Evolutionary conservation across 92 coral and sea anemone genomes (phyloP), one percentile per base, ranked within the genome.

Genomic region (Paragorgia papillata): DNA sequence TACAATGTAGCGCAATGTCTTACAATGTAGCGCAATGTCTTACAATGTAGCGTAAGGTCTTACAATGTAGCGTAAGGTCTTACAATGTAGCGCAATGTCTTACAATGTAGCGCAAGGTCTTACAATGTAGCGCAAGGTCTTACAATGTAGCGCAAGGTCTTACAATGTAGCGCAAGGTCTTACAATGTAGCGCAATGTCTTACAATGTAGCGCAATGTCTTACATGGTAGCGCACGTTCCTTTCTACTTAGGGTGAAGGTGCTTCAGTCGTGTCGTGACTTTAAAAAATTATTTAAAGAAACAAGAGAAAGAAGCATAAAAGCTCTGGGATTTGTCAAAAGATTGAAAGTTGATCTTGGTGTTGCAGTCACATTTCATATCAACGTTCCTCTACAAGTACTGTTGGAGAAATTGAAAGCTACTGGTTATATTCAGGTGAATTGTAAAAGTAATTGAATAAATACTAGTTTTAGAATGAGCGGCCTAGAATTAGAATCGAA

Each of bases 291-390:
- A 26, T 90, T 90, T 40, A 88, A 93, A 55, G 97, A 93, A 67
- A 91, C 92, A 0, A 91, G 97, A 62, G 97, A 93, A 57, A 86
- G 97, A 76, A 92, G 97, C 1, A 84, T 90, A 46, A 93, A 93
- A 77, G 97, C 97, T 43, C 82, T 93, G 41, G 97, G 94, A 14
- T 93, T 93, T 66, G 87, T 88, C 19, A 93, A 88, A 85, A 88
- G 92, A 62, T 86, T 93, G 21, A 83, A 77, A 46, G 86, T 70
- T 73, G 97, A 93, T 69, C 83, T 93, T 39, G 97, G 90, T 63
- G 92, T 89, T 82, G 97, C 97, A 32, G 96, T 97, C 64, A 88
- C 87, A 39, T 93, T 91, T 60, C 86, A 79, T 41, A 84, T 93
- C 41, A 88, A 88, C 30, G 92, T 86, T 19, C 51, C 89, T 8